A percentile compares a stretch with the other conserved stretches of the same genome.
Evolutionary conservation across 2,797 vertebrate genomes (phyloP).

Genomic region (Poeciliopsis turneri): DNA sequence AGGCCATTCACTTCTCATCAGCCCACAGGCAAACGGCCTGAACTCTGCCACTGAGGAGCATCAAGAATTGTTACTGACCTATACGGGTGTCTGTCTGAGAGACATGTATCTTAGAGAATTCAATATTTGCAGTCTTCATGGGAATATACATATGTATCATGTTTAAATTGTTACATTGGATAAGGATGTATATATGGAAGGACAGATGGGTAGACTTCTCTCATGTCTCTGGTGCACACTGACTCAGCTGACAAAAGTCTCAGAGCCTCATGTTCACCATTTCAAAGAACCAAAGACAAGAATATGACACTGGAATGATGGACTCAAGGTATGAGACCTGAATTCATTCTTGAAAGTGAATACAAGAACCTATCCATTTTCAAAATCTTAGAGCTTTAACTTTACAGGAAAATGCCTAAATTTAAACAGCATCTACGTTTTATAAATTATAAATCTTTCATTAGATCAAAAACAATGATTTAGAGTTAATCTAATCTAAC

Average conservation of each 20-base stretch:
- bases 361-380: not conserved
- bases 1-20: constrained; percentile 77
- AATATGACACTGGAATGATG: not conserved
- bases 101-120: constrained; percentile 23
- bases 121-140: constrained; percentile 43
- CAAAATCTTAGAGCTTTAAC: not conserved
- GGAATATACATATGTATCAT: constrained; percentile 6
- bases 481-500: not conserved
- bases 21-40: constrained; percentile 71
- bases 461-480: not conserved
- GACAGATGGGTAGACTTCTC: not conserved
- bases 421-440: not conserved
- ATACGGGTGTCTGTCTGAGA: constrained; percentile 57
- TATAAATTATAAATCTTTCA: not conserved
- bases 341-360: not conserved
- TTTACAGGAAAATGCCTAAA: not conserved
- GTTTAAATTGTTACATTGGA: constrained; percentile 18
- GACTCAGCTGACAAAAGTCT: not conserved
- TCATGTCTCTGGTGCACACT: not conserved
- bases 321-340: not conserved
- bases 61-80: constrained; percentile 69
- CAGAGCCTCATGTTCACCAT: not conserved
- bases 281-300: not conserved
- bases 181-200: not conserved
- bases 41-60: constrained; percentile 72